Evolutionary conservation across 2,888 invertebrate genomes (phyloP).

Genomic region (Panorpa germanica): DNA sequence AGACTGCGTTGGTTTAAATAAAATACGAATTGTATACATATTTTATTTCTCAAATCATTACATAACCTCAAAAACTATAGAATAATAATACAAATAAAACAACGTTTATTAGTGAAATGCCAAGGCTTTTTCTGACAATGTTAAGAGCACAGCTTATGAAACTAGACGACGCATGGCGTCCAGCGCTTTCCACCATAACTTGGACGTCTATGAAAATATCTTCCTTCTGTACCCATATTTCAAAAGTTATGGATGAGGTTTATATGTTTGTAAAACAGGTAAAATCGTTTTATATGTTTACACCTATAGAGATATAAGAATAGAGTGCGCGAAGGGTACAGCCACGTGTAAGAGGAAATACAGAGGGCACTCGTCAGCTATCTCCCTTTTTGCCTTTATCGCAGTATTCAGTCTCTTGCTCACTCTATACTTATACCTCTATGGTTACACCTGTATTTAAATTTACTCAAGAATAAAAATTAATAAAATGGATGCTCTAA

Average conservation of each 20-base stretch:
- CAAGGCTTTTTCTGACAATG: constrained; percentile 46
- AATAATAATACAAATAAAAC: too few species aligned
- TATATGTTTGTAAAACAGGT: constrained; percentile 47
- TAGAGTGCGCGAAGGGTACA: too few species aligned
- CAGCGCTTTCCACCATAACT: constrained; percentile 56
- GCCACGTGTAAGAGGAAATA: too few species aligned
- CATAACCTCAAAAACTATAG: too few species aligned
- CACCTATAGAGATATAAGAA: too few species aligned
- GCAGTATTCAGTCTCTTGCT: too few species aligned
- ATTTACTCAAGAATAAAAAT: constrained; percentile 16
- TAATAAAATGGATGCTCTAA: constrained; percentile 17
- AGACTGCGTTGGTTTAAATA: too few species aligned
- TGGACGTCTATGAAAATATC: constrained; percentile 67
- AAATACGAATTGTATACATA: too few species aligned
- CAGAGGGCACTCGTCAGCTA: too few species aligned
- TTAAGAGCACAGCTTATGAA: constrained; percentile 46
- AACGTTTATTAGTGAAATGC: constrained; percentile 29
- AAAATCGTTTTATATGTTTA: constrained; percentile 8
- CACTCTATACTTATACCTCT: too few species aligned
- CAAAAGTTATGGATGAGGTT: constrained; percentile 34
- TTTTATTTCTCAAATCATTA: too few species aligned
- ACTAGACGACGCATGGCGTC: constrained; percentile 50
- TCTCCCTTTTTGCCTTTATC: too few species aligned
- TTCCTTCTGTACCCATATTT: constrained; percentile 36
- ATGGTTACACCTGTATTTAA: neutral